Evolutionary conservation across 2,797 vertebrate species (phyloP).

Genomic region (Danio albolineatus): DNA sequence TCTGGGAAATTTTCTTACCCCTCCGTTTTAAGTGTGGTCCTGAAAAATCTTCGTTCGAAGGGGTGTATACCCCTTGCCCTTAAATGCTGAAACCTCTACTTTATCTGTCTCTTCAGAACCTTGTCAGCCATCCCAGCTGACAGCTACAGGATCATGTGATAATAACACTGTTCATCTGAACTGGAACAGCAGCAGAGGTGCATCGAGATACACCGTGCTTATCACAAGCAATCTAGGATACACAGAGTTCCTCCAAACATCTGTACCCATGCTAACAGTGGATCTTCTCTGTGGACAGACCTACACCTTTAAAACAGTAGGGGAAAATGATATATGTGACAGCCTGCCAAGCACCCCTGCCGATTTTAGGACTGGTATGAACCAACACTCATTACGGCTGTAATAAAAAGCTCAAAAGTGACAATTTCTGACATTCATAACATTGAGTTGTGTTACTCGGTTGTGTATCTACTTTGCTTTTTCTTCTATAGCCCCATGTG

Average conservation of each 20-base stretch:
- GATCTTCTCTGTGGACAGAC: conserved; percentile 77
- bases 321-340: conserved; percentile 66
- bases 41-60: no score
- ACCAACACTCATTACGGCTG: not conserved
- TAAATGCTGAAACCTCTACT: not conserved
- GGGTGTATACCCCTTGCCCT: no score
- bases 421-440: not conserved
- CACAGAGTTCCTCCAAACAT: conserved; percentile 60
- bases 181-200: conserved; percentile 72
- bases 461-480: not conserved
- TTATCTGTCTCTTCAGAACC: conserved; percentile 68
- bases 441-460: not conserved
- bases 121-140: conserved; percentile 71
- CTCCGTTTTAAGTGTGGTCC: no score
- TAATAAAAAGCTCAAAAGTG: not conserved
- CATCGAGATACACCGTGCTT: conserved; percentile 66
- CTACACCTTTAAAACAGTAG: conserved; percentile 73
- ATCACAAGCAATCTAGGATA: conserved; percentile 73
- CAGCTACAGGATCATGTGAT: conserved; percentile 66
- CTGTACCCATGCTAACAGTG: conserved; percentile 54
- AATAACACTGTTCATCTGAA: conserved; percentile 67
- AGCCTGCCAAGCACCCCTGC: conserved; percentile 64
- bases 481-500: conserved; percentile 75
- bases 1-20: no score
- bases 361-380: conserved; percentile 71